Conservation (phyloP, 2,113 vertebrate species). For the Neomonachus schauinslandi region DNA sequence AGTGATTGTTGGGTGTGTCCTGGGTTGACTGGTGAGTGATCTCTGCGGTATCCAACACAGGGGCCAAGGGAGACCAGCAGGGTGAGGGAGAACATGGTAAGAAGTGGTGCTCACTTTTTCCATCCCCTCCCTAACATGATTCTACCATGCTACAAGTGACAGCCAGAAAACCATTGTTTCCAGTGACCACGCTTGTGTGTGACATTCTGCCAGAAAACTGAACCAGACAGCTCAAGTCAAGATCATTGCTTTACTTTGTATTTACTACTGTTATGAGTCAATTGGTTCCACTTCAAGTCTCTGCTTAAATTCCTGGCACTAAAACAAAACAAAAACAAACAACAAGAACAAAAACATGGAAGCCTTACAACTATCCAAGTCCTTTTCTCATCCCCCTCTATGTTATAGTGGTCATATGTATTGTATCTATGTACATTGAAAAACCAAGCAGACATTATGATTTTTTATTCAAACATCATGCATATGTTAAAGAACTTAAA, state of each 20-base stretch:
- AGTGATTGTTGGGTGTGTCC: background rate
- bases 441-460: background rate
- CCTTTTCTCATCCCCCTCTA: background rate
- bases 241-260: slow-evolving; percentile 65
- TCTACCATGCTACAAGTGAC: background rate
- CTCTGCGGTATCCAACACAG: background rate
- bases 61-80: background rate
- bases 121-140: background rate
- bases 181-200: slow-evolving; percentile 53
- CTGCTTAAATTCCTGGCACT: slow-evolving; percentile 75
- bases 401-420: background rate
- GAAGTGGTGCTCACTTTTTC: slow-evolving; percentile 51
- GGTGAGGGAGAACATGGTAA: background rate
- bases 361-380: background rate
- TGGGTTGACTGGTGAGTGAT: background rate
- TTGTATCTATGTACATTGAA: background rate
- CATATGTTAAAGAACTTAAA: background rate
- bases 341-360: background rate
- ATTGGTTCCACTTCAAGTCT: slow-evolving; percentile 52
- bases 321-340: background rate
- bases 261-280: slow-evolving; percentile 34
- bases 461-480: background rate
- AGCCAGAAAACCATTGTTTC: slow-evolving; percentile 36
- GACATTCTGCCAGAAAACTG: slow-evolving; percentile 50
- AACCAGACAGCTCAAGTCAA: slow-evolving; percentile 46